Base-by-base conservation (phyloP, 1,140 invertebrate species). In the Zaprionus taronus region DNA sequence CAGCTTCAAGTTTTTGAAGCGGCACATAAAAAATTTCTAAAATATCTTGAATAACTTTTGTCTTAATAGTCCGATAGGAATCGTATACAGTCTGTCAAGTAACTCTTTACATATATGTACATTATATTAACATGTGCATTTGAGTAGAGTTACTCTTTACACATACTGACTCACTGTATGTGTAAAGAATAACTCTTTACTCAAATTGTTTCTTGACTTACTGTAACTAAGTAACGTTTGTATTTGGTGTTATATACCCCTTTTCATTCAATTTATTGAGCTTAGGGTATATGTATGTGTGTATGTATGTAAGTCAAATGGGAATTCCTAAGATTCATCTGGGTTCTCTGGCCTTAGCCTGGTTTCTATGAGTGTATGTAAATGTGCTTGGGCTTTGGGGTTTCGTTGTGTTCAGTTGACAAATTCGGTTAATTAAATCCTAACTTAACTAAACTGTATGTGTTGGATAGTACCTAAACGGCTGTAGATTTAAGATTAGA, bases 311-410 rank as follows among this genome's bases (percentile, higher is more conserved):
- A 44, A 44, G 5, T 6, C 41, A 44, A 41, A 41, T 80, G 83
- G 83, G 84, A 83, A 80, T 86, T 86, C 83, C 83, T 83, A 75
- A 71, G 60, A 47, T 47, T 65, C 44, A 76, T 41, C 72, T 67
- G 72, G 68, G 77, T 83, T 86, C 83, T 89, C 56, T 67, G 64
- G 56, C 72, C 70, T 57, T 75, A 70, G 71, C 70, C 68, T 73
- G 81, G 71, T 68, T 75, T 75, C 20, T 22, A 51, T 51, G 17
- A 51, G 47, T 51, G 20, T 51, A 51, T 44, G 22, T 4, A n/a
- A 53, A 36, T 77, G 38, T 44, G 47, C 22, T 60, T 44, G 55
- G 41, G 20, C 53, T 41, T 62, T 57, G 24, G 47, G 20, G 47
- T 69, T 70, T 76, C 74, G 20, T 49, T 73, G 28, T 71, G 58